phyloP scores from a whole-genome alignment of 2,888 invertebrate species.

The Mimachlamys varia region DNA sequence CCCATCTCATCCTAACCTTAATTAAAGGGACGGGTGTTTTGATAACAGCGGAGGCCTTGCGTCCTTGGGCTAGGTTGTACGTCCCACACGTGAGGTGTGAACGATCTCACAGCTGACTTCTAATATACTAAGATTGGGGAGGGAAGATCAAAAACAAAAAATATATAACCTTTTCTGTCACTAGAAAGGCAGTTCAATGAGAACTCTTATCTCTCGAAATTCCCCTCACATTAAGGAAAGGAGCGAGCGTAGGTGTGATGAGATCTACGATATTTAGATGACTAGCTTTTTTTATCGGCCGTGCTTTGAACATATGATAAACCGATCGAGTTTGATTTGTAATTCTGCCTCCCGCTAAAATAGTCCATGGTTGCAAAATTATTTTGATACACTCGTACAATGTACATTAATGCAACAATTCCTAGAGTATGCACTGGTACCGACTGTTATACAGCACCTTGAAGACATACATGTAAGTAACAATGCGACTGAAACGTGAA shows the following conservation, averaged over 20 bases:
- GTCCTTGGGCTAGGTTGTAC: background rate
- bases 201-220: background rate
- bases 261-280: background rate
- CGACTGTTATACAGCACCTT: too few species aligned
- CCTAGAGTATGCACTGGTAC: too few species aligned
- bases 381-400: too few species aligned
- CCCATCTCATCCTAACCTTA: background rate
- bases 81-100: background rate
- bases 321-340: too few species aligned
- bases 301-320: background rate
- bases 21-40: slow-evolving; percentile 18
- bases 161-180: background rate
- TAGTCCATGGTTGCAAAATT: too few species aligned
- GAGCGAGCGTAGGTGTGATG: background rate
- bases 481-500: too few species aligned
- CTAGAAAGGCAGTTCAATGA: background rate
- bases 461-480: too few species aligned
- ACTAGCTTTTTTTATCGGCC: background rate
- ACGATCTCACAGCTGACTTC: background rate
- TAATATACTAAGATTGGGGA: background rate
- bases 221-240: background rate
- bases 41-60: background rate
- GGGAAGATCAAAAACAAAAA: slow-evolving; percentile 2
- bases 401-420: too few species aligned
- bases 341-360: too few species aligned